These are phyloP conservation scores for Siniperca scherzeri DNA, from an alignment of 2,797 vertebrate species.

Conservation along the genomic window DNA sequence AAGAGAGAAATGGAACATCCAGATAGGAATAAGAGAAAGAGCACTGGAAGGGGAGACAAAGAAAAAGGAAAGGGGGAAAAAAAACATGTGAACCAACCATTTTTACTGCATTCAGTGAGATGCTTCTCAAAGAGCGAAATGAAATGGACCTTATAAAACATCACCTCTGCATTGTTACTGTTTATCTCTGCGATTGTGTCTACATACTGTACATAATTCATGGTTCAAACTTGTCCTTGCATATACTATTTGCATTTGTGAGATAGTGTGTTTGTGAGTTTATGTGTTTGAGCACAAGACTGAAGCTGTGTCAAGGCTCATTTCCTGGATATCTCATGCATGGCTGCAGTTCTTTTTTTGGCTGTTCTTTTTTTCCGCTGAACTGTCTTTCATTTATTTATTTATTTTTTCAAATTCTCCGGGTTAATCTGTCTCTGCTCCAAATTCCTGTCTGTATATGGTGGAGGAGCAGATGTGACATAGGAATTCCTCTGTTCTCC, in stretches of 20 bases:
- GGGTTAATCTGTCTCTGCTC: constrained; percentile 62
- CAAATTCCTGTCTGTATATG: constrained; percentile 40
- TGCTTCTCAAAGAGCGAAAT: constrained; percentile 27
- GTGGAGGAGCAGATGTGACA: constrained; percentile 50
- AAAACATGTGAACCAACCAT: not conserved
- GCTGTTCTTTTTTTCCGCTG: constrained; percentile 12
- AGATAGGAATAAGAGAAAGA: constrained; percentile 42
- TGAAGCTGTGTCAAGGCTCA: constrained; percentile 69
- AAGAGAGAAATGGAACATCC: constrained; percentile 59
- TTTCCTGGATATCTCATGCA: constrained; percentile 72
- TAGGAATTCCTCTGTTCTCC: constrained; percentile 47
- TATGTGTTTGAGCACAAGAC: constrained; percentile 50
- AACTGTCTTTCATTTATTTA: constrained; percentile 27
- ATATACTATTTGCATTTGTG: constrained; percentile 35
- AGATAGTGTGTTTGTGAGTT: constrained; percentile 37
- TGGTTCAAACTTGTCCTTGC: constrained; percentile 23
- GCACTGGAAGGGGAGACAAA: constrained; percentile 19
- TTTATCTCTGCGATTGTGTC: constrained; percentile 44
- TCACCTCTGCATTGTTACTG: constrained; percentile 24
- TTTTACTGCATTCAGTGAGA: constrained; percentile 12
- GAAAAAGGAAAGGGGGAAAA: not conserved
- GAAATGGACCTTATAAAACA: constrained; percentile 31
- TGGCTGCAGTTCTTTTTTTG: constrained; percentile 59
- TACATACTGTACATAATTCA: constrained; percentile 43
- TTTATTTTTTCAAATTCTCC: constrained; percentile 20